Evolutionary conservation across 1,140 invertebrate species (phyloP).

Genomic region (Drosophila littoralis): DNA sequence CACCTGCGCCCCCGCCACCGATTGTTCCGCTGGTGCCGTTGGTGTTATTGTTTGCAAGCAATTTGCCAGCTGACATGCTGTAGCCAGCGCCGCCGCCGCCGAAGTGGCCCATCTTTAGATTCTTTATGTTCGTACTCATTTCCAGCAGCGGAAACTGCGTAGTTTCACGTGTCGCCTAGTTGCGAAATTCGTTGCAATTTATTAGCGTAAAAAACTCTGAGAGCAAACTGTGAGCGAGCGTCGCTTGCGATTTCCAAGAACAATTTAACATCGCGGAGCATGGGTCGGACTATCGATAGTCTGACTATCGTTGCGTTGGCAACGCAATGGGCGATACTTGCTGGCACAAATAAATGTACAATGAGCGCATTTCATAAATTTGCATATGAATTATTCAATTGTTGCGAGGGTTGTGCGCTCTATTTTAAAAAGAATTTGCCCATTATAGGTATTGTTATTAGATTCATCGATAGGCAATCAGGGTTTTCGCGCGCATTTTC

Average conservation of each 20-base stretch:
- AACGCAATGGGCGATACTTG: background rate
- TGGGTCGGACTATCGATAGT: conserved; percentile 11
- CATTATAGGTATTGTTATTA: background rate
- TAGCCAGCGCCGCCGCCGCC: conserved; percentile 51
- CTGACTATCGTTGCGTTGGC: background rate
- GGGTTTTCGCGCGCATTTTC: conserved; percentile 5
- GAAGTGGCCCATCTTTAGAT: conserved; percentile 64
- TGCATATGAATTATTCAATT: too few species aligned
- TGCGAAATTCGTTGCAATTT: conserved; percentile 40
- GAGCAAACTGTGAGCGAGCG: conserved; percentile 21
- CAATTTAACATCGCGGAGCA: background rate
- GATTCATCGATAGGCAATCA: conserved; percentile 20
- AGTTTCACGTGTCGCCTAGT: conserved; percentile 15
- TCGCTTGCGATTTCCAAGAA: conserved; percentile 23
- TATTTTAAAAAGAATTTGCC: background rate
- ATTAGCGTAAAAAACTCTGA: conserved; percentile 28
- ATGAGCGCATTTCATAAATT: too few species aligned
- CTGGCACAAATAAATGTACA: too few species aligned
- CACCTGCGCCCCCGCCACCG: background rate
- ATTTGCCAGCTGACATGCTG: conserved; percentile 61
- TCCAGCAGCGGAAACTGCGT: conserved; percentile 15
- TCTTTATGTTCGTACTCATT: conserved; percentile 70
- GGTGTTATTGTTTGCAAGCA: conserved; percentile 51
- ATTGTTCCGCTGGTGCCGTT: conserved; percentile 17
- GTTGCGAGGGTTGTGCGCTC: background rate